These are phyloP conservation scores for Poecilia gillii DNA, from an alignment of 2,797 vertebrate genomes.

Conservation along the genomic window DNA sequence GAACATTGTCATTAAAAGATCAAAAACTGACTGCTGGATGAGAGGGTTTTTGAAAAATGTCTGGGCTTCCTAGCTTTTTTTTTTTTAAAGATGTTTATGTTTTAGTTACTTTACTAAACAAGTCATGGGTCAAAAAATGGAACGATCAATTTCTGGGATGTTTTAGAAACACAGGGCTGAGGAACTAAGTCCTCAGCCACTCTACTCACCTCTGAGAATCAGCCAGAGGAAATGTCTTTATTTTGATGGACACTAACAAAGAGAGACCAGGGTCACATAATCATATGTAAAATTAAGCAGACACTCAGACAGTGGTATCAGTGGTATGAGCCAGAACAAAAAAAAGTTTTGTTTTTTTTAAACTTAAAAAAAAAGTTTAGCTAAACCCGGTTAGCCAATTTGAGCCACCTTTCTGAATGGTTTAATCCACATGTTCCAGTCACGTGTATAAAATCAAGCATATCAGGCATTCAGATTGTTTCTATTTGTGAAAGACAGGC, in stretches of 20 bases:
- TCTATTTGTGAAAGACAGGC: neutral
- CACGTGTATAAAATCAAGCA: neutral
- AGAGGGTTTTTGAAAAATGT: neutral
- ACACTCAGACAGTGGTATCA: neutral
- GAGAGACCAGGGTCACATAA: neutral
- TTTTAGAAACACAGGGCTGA: neutral
- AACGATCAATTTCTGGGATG: neutral
- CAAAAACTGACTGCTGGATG: slow-evolving; percentile 4
- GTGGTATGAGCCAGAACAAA: neutral
- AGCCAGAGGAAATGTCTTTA: neutral
- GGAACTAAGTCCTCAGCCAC: neutral
- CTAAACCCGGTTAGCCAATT: too few species aligned
- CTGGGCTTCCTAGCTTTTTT: neutral
- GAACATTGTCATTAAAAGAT: slow-evolving; percentile 50
- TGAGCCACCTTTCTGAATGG: neutral
- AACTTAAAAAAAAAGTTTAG: too few species aligned
- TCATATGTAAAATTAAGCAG: neutral
- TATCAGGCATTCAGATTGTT: neutral
- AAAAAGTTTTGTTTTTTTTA: neutral
- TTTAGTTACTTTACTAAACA: neutral
- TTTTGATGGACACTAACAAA: neutral
- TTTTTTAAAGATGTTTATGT: neutral
- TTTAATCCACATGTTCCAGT: neutral
- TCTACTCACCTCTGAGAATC: neutral
- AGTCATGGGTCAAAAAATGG: neutral